Percentiles rank a stretch among this genome's conserved stretches.
Conservation (phyloP, 2,797 vertebrate species). For the Smutsia gigantea region DNA sequence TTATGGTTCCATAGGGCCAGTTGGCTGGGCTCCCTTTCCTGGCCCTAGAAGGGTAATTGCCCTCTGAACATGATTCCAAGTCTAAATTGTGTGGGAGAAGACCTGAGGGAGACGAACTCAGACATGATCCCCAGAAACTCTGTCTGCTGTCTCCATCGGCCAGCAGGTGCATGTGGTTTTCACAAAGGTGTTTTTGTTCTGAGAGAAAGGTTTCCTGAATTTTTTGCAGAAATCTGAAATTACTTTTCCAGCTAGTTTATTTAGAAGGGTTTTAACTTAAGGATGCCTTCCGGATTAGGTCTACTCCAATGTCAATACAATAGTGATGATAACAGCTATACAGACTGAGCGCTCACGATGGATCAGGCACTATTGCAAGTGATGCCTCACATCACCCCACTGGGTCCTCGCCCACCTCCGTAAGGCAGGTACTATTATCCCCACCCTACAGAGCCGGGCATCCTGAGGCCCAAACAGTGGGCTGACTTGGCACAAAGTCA, state of each 20-base stretch:
- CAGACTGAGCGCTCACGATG: background rate
- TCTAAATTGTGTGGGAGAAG: background rate
- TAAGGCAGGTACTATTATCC: background rate
- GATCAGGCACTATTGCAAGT: background rate
- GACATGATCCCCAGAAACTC: background rate
- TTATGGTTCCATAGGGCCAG: background rate
- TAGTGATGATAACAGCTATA: background rate
- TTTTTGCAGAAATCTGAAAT: background rate
- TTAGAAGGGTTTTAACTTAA: conserved; percentile 20
- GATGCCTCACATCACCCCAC: background rate
- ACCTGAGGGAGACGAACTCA: background rate
- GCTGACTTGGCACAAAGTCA: background rate
- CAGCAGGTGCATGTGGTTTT: background rate
- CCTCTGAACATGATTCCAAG: background rate
- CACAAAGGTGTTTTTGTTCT: background rate
- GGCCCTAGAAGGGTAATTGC: background rate
- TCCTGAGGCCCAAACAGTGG: background rate
- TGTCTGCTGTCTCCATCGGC: background rate
- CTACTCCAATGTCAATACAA: background rate
- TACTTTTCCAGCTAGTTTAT: background rate
- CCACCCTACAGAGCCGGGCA: background rate
- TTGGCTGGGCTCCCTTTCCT: background rate
- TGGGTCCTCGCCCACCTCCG: background rate
- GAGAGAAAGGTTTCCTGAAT: background rate
- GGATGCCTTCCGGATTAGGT: background rate